Percentiles rank a stretch among this genome's conserved stretches.
Conservation (phyloP, 1,140 invertebrate species). For the Neodiprion lecontei region DNA sequence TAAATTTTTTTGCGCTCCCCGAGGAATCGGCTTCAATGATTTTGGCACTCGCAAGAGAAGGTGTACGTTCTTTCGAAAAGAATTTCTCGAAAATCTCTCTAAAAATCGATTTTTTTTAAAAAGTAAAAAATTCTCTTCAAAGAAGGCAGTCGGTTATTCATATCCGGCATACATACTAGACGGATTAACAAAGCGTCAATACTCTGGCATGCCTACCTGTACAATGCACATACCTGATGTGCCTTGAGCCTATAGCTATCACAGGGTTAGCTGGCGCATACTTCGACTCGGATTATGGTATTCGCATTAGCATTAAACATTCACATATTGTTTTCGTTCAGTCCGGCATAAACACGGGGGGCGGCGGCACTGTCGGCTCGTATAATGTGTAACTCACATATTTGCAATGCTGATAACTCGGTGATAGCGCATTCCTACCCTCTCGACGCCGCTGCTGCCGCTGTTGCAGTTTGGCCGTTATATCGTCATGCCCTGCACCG, state of each 20-base stretch:
- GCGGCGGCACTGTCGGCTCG: slow-evolving; percentile 18
- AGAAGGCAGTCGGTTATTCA: no score
- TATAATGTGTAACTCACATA: slow-evolving; percentile 36
- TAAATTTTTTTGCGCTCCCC: no score
- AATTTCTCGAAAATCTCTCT: no score
- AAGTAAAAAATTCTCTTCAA: no score
- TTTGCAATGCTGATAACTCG: slow-evolving; percentile 50
- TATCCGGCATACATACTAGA: no score
- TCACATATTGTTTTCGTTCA: slow-evolving; percentile 50
- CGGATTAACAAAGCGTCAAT: no score
- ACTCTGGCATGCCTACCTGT: no score
- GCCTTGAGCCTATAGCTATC: neutral
- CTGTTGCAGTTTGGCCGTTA: neutral
- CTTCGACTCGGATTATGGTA: neutral
- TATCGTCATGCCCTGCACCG: slow-evolving; percentile 32
- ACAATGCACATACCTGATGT: no score
- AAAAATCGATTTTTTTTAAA: no score
- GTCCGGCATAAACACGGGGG: slow-evolving; percentile 13
- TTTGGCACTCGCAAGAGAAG: no score
- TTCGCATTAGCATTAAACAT: slow-evolving; percentile 26
- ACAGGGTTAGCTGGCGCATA: neutral
- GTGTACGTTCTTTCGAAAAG: no score
- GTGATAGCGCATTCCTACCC: slow-evolving; percentile 50
- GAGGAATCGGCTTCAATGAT: no score
- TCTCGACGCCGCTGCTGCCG: neutral